phyloP scores from a whole-genome alignment of 1,140 invertebrate genomes.

The Drosophila arawakana region DNA sequence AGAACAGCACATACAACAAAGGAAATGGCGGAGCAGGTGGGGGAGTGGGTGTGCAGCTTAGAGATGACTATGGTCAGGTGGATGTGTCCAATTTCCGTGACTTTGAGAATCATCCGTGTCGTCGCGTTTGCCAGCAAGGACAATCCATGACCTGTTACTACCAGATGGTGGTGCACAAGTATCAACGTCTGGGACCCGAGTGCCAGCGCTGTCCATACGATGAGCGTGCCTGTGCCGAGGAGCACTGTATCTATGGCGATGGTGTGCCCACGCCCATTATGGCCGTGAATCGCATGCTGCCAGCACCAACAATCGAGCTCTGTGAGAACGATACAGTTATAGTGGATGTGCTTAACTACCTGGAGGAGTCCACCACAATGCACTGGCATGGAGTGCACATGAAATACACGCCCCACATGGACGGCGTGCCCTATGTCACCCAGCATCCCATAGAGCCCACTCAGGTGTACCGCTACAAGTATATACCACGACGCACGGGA shows the following conservation, averaged over 20 bases:
- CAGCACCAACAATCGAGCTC: conserved; percentile 93
- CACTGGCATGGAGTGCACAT: conserved; percentile 95
- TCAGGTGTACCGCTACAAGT: conserved; percentile 93
- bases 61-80: conserved; percentile 58
- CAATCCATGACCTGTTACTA: conserved; percentile 72
- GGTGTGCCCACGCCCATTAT: conserved; percentile 89
- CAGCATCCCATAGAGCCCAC: conserved; percentile 93
- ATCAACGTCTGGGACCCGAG: conserved; percentile 74
- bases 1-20: conserved; percentile 55
- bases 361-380: conserved; percentile 89
- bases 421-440: conserved; percentile 93
- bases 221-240: conserved; percentile 86
- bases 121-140: conserved; percentile 73
- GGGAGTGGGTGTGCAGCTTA: conserved; percentile 33
- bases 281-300: conserved; percentile 92
- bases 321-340: conserved; percentile 94
- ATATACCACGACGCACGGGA: conserved; percentile 89
- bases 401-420: conserved; percentile 92
- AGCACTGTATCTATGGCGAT: conserved; percentile 89
- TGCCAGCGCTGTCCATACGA: conserved; percentile 88
- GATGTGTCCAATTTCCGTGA: conserved; percentile 57
- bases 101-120: conserved; percentile 70
- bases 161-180: conserved; percentile 74
- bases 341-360: conserved; percentile 92
- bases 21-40: neutral